phyloP scores from a whole-genome alignment of 2,888 invertebrate genomes.

The Tipula confusa region DNA sequence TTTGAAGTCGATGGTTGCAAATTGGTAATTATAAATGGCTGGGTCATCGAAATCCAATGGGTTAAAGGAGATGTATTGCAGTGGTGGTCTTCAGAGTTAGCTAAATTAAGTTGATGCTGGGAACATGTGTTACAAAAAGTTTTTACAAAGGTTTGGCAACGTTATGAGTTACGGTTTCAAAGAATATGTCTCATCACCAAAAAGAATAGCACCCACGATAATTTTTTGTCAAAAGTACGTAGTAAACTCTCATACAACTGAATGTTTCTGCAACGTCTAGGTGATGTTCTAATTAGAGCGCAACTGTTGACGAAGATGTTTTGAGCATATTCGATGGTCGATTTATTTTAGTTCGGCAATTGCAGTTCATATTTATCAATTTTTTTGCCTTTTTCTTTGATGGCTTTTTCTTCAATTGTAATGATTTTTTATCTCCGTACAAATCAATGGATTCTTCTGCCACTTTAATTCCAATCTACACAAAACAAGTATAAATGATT shows the following conservation, averaged over 20 bases:
- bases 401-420: too few relatives aligned
- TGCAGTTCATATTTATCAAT: conserved; percentile 38
- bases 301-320: conserved; percentile 28
- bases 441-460: not conserved
- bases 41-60: not conserved
- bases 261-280: not conserved
- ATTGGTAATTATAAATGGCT: not conserved
- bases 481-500: not conserved
- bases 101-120: not conserved
- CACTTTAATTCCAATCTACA: not conserved
- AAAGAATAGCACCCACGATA: too few relatives aligned
- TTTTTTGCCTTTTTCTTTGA: conserved; percentile 39
- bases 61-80: not conserved
- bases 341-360: not conserved
- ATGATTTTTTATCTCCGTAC: conserved; percentile 26
- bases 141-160: too few relatives aligned
- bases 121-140: not conserved
- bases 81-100: not conserved
- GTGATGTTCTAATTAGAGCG: conserved; percentile 36
- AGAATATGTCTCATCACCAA: too few relatives aligned
- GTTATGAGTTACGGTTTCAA: not conserved
- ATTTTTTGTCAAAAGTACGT: not conserved
- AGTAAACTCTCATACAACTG: not conserved
- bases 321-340: not conserved
- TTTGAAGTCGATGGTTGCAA: not conserved